Base-by-base conservation (phyloP, 2,797 vertebrate genomes). In the Morelia viridis region DNA sequence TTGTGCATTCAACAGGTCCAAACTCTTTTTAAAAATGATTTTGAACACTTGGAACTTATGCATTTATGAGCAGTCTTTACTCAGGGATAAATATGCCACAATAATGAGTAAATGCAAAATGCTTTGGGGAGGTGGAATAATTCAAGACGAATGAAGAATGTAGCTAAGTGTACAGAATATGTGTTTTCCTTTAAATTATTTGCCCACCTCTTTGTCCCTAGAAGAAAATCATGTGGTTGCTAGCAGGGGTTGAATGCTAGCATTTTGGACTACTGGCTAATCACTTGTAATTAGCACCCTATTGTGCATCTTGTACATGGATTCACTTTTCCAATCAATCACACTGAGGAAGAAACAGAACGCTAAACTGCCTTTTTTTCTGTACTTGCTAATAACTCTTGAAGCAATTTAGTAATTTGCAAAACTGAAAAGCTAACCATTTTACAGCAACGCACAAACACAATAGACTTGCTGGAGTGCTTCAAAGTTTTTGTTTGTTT, bases 221-320 rank as follows among this genome's bases (percentile, higher is more conserved):
- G 56, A 80, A 24, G 50, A 90, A 76, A 84, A 88, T 93, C 19
- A 85, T n/a, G 4, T 0, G 0, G 76, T 65, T 68, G 80, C 68
- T 91, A 46, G 31, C 12, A 2, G 7, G 10, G 35, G 76, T 85
- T 85, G 85, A 93, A 89, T 85, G 28, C 24, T 46, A 93, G 86
- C 58, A 1, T 90, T 92, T 89, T 88, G 91, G 62, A 89, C 80
- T 46, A 92, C 92, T 90, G 62, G 68, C 68, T 89, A 65, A 46
- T 92, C 56, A 58, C 61, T 85, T 92, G 91, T 89, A 91, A 57
- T 94, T 94, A 94, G 41, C 87, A 68, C 88, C 31, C 50, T 35
- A 90, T 46, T 94, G 93, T 94, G 90, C 86, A 35, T 92, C 50
- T 62, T 68, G 62, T 92, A 87, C 24, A 1, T 89, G 94, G 86